Evolutionary conservation across 2,797 vertebrate genomes (phyloP), one percentile per base, ranked within the genome.

Genomic region (Catamblyrhynchus diadema): DNA sequence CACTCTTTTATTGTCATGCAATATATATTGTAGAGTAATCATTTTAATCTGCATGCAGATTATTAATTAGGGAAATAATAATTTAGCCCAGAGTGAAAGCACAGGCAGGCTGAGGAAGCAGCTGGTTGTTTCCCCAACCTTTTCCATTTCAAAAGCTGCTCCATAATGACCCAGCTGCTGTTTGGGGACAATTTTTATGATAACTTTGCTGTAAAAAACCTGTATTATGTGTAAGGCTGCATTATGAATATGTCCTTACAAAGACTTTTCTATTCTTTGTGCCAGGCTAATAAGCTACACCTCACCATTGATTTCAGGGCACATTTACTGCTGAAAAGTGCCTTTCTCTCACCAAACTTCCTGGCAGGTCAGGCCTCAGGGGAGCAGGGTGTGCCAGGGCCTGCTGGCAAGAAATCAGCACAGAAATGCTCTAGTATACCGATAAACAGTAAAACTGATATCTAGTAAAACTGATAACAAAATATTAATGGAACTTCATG

Each of bases 1-100:
- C 48, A 60, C 66, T 86, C 74, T 81, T 86, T 90, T 96, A 96
- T 93, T 95, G 67, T 90, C 75, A 77, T 66, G 89, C 33, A 87
- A 77, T 92, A 69, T 42, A 85, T 78, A 90, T 92, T 81, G 80
- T 80, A 84, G 90, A 89, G 62, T 83, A 81, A 88, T 93, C 80
- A 69, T 77, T 92, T 92, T 80, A 91, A 93, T 93, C 92, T 78
- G 72, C 74, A 74, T 86, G 54, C 79, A 86, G 77, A 93, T 95
- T 96, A 95, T 94, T 95, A 94, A 95, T 94, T 82, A 93, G 86
- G 37, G 60, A 82, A 78, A 85, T 60, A 94, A 89, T 92, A 83
- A 84, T 78, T 65, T 75, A 84, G 86, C 73, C 82, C 80, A 44
- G 70, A 85, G 20, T 62, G 62, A 94, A 93, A 74, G 82, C 82